Base-by-base conservation (phyloP, 2,797 vertebrate genomes). In the Sternotherus odoratus region DNA sequence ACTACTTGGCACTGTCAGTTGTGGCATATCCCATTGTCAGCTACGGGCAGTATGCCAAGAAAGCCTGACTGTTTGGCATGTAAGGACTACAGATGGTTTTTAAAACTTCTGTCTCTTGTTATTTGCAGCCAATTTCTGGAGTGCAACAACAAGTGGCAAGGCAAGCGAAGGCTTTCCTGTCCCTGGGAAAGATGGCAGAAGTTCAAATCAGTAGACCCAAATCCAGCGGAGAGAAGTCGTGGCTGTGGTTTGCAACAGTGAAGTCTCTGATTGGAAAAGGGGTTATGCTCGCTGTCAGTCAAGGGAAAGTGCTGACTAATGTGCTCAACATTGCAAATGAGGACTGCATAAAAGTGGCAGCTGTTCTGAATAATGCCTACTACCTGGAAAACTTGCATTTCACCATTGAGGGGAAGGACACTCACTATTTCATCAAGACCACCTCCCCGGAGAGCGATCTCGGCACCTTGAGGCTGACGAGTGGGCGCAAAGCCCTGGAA, bases 371-470 rank as follows among this genome's bases (percentile, higher is more conserved):
- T 97, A 99, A 99, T 2, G 99, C 99, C 77, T 99, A 99, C 98
- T 99, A 99, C 97, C 98, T 99, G 97, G 99, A 99, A 96, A 99
- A 99, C 97, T 98, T 99, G 88, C 99, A 99, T 97, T 99, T 99
- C 98, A 99, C 99, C 1, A 97, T 99, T 30, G 99, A 99, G 94
- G 99, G 99, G 77, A 98, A 98, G 57, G 99, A 99, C 98, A 99
- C 99, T 0, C 99, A 99, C 98, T 99, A 99, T 97, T 99, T 99
- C 95, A 99, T 99, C 92, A 99, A 99, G 98, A 99, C 98, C 56
- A 99, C 98, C 93, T 98, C 99, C 6, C 99, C 99, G 0, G 99
- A 99, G 91, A 98, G 97, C 33, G 99, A 99, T 98, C 99, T 99
- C 57, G 99, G 99, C 39, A 98, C 99, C 0, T 94, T 99, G 97